These are phyloP conservation scores for Smittia sp. DNA, from an alignment of 2,888 invertebrate species.

Conservation along the genomic window DNA sequence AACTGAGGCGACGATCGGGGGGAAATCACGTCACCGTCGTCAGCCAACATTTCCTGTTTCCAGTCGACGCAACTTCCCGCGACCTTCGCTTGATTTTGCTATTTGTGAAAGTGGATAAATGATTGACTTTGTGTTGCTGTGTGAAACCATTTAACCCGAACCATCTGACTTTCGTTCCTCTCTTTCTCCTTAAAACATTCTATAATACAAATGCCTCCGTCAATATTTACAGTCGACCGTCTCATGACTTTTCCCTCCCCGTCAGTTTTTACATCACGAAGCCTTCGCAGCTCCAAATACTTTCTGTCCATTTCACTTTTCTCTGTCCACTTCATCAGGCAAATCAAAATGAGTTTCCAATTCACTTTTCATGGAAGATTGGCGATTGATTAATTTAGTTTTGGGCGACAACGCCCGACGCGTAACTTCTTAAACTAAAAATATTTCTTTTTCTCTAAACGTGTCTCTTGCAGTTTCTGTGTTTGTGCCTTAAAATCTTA, in stretches of 20 bases:
- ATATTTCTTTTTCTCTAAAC: no score
- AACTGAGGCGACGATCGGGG: no score
- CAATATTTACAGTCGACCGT: neutral
- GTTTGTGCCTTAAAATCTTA: neutral
- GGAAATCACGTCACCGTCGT: no score
- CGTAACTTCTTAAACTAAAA: neutral
- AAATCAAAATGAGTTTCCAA: no score
- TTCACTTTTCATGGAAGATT: slow-evolving; percentile 34
- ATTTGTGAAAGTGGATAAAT: slow-evolving; percentile 3
- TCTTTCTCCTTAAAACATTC: neutral
- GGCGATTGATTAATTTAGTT: slow-evolving; percentile 9
- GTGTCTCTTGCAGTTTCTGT: no score
- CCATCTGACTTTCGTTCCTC: neutral
- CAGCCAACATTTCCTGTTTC: no score
- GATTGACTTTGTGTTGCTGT: slow-evolving; percentile 13
- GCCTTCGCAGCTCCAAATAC: neutral
- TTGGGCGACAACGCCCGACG: no score
- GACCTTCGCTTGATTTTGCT: no score
- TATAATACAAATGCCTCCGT: neutral
- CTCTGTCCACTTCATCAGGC: neutral
- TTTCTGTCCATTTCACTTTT: neutral
- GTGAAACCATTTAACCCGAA: slow-evolving; percentile 6
- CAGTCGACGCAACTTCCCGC: no score
- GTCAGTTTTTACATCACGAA: slow-evolving; percentile 12
- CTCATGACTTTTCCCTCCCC: neutral